These are phyloP conservation scores for Platycercus adscitus DNA, from an alignment of 2,113 vertebrate species.

Conservation along the genomic window DNA sequence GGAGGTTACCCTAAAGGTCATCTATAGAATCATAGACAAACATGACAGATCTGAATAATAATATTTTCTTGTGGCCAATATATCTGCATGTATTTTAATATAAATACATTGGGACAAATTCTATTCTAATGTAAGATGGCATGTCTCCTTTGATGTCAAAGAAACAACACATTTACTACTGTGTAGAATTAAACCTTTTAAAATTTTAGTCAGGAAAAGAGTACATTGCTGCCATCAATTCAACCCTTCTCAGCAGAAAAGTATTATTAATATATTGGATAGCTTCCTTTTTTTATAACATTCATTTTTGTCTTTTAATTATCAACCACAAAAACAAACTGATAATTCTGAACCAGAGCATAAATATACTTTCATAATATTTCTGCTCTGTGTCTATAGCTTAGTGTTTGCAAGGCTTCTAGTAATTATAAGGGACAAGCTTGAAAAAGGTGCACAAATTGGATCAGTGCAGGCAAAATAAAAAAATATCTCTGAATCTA, in stretches of 20 bases:
- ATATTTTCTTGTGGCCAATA: background rate
- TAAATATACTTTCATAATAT: background rate
- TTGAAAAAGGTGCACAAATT: background rate
- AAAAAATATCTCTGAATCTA: background rate
- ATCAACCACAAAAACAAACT: background rate
- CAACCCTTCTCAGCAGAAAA: background rate
- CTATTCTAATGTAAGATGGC: background rate
- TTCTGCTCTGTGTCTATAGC: background rate
- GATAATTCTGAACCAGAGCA: background rate
- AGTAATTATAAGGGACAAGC: background rate
- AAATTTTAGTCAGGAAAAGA: background rate
- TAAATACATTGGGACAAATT: background rate
- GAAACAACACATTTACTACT: background rate
- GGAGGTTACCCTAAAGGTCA: background rate
- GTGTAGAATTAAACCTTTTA: background rate
- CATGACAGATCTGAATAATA: background rate
- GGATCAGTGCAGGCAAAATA: background rate
- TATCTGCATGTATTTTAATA: background rate
- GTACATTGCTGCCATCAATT: background rate
- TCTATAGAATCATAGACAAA: background rate
- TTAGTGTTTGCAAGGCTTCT: background rate
- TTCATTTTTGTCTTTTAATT: background rate
- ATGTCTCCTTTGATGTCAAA: background rate
- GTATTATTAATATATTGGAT: background rate
- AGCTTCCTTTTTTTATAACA: background rate